A percentile compares a stretch with the other conserved stretches of the same genome.
Conservation (phyloP, 2,113 vertebrate species). For the Dascyllus trimaculatus region DNA sequence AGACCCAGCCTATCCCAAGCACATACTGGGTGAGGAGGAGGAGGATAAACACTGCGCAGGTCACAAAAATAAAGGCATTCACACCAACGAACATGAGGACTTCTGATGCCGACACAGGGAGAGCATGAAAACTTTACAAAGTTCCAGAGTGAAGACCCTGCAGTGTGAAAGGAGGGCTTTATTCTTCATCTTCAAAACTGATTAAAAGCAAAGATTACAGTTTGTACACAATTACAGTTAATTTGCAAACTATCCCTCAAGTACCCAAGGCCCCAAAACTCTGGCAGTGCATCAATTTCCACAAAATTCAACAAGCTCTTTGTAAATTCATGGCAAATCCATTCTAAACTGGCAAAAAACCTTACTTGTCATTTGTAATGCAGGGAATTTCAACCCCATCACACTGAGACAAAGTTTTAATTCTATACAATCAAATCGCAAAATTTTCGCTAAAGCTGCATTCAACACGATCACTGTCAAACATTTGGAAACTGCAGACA, state of each 20-base stretch:
- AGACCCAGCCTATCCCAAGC: not conserved
- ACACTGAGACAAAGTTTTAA: not conserved
- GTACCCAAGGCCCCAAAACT: not conserved
- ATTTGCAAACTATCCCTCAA: not conserved
- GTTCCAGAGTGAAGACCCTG: not conserved
- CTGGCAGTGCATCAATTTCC: not conserved
- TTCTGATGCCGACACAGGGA: conserved; percentile 3
- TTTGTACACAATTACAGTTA: not conserved
- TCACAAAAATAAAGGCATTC: not conserved
- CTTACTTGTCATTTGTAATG: not conserved
- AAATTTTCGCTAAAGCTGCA: too few species aligned
- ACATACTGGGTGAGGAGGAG: not conserved
- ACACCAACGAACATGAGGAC: not conserved
- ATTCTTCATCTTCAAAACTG: not conserved
- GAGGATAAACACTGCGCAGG: not conserved
- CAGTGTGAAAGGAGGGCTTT: not conserved
- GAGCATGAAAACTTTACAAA: conserved; percentile 1
- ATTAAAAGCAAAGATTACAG: not conserved
- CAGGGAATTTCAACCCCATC: not conserved
- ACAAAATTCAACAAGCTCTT: not conserved
- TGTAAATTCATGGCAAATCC: not conserved
- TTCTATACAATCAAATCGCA: too few species aligned
- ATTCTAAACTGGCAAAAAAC: not conserved
- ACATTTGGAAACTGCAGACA: not conserved
- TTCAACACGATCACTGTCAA: not conserved